Evolutionary conservation across 2,888 invertebrate species (phyloP).

Genomic region (Amphipoea lucens): DNA sequence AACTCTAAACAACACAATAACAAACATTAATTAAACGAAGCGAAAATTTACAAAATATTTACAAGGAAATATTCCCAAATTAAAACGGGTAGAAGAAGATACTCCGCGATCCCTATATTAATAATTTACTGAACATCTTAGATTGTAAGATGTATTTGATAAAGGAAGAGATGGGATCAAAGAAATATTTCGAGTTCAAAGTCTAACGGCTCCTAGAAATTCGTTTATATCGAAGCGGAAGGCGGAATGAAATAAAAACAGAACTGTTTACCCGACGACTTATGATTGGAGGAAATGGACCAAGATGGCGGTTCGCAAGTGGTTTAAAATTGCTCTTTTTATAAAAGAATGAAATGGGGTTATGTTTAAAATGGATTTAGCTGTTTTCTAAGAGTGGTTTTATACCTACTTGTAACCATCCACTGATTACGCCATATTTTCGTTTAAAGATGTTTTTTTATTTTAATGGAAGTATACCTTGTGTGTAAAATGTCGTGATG

Average conservation of each 20-base stretch:
- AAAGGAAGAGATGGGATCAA: conserved; percentile 53
- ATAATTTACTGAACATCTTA: conserved; percentile 54
- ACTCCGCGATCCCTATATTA: conserved; percentile 45
- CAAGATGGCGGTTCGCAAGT: conserved; percentile 48
- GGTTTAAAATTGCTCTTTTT: conserved; percentile 53
- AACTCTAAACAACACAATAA: conserved; percentile 10
- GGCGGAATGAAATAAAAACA: conserved; percentile 54
- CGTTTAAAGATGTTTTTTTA: background rate
- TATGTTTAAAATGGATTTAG: conserved; percentile 2
- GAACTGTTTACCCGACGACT: conserved; percentile 48
- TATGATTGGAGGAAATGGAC: conserved; percentile 57
- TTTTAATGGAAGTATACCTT: background rate
- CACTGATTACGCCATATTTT: background rate
- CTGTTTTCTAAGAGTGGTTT: background rate
- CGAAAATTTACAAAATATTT: conserved; percentile 33
- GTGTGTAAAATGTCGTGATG: too few species aligned
- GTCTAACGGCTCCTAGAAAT: conserved; percentile 38
- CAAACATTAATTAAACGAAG: conserved; percentile 45
- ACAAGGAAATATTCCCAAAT: conserved; percentile 44
- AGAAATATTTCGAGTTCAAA: conserved; percentile 64
- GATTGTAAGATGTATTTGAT: conserved; percentile 48
- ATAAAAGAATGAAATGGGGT: conserved; percentile 1
- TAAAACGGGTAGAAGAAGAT: conserved; percentile 43
- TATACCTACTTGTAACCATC: background rate
- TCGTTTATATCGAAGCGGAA: conserved; percentile 43